A percentile compares a stretch with the other conserved stretches of the same genome.
Evolutionary conservation across 1,140 invertebrate species (phyloP).

Genomic region (Magallana gigas): DNA sequence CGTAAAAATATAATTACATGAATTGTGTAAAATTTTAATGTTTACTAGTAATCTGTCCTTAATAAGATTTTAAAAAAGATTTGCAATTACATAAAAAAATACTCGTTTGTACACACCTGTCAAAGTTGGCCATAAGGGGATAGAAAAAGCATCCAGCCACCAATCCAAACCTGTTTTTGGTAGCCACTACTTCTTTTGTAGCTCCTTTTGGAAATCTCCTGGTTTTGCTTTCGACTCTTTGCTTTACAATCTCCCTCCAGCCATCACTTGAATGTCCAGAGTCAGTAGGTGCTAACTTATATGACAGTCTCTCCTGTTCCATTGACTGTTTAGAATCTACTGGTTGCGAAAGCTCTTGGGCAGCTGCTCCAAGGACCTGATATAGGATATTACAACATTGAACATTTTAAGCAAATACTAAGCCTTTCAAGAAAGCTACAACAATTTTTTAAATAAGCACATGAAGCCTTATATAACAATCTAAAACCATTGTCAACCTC

Average conservation of each 20-base stretch:
- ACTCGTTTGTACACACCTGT: constrained; percentile 63
- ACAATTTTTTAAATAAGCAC: no score
- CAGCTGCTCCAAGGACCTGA: constrained; percentile 81
- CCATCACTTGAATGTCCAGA: constrained; percentile 45
- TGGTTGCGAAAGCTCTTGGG: constrained; percentile 84
- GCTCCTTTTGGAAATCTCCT: constrained; percentile 72
- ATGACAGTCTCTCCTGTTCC: not conserved
- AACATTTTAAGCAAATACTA: no score
- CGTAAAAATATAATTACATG: no score
- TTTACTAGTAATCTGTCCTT: no score
- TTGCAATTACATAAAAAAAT: no score
- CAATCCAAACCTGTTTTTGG: constrained; percentile 85
- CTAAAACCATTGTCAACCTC: no score
- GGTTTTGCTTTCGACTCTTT: constrained; percentile 77
- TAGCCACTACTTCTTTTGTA: constrained; percentile 53
- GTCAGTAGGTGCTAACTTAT: constrained; percentile 42
- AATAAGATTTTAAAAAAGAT: no score
- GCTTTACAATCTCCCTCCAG: constrained; percentile 76
- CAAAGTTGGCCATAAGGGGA: constrained; percentile 86
- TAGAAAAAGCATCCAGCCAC: constrained; percentile 91
- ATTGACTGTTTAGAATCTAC: constrained; percentile 41
- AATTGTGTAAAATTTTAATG: no score
- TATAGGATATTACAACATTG: no score
- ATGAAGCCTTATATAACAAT: no score
- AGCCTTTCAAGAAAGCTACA: no score